These are phyloP conservation scores for Terrapene triunguis DNA, from an alignment of 2,113 vertebrate genomes.

Conservation along the genomic window DNA sequence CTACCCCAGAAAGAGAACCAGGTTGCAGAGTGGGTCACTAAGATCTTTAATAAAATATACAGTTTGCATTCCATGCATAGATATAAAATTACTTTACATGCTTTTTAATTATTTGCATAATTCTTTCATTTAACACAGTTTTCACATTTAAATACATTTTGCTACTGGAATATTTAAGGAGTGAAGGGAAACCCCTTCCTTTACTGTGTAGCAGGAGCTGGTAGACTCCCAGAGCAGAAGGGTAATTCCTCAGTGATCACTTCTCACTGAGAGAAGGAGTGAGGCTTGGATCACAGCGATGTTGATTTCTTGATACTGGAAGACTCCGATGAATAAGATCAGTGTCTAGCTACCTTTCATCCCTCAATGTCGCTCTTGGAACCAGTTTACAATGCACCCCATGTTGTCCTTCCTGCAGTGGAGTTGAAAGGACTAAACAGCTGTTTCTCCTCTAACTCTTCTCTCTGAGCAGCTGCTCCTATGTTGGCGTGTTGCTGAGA, in stretches of 20 bases:
- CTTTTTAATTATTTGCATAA: slow-evolving; percentile 36
- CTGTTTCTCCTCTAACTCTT: background rate
- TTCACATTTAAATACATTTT: slow-evolving; percentile 69
- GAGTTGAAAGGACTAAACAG: background rate
- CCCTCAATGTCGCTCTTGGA: background rate
- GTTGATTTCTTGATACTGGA: slow-evolving; percentile 28
- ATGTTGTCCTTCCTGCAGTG: background rate
- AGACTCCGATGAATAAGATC: slow-evolving; percentile 50
- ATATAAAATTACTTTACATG: slow-evolving; percentile 78
- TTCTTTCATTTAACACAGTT: slow-evolving; percentile 40
- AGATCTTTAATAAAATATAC: slow-evolving; percentile 79
- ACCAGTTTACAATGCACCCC: background rate
- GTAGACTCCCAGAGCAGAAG: background rate
- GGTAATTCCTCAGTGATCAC: background rate
- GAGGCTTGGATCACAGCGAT: fast-evolving
- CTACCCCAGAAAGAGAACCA: background rate
- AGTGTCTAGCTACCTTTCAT: background rate
- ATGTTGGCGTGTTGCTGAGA: background rate
- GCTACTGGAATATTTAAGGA: slow-evolving; percentile 66
- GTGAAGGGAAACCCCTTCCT: slow-evolving; percentile 60
- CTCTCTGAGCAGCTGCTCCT: background rate
- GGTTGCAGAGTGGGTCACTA: slow-evolving; percentile 5
- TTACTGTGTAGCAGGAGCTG: slow-evolving; percentile 55
- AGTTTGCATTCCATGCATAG: slow-evolving; percentile 77
- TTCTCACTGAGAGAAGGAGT: background rate